Conservation (phyloP, 2,797 vertebrate genomes). For the Sternarchorhynchus goeldii region DNA sequence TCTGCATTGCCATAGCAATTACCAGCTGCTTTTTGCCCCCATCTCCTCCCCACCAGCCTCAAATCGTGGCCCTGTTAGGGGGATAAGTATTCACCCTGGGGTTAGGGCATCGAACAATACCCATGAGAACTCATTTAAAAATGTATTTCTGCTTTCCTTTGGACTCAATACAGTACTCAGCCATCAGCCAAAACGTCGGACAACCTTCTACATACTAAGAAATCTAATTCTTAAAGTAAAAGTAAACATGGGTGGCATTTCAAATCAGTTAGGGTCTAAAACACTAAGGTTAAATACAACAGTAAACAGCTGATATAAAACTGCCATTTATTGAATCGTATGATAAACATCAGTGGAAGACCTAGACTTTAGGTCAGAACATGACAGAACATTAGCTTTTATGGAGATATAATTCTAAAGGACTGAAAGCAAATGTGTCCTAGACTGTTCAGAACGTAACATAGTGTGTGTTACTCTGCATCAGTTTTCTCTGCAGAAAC, state of each 20-base stretch:
- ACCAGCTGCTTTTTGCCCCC: conserved; percentile 36
- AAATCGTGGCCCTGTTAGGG: conserved; percentile 49
- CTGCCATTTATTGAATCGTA: conserved; percentile 13
- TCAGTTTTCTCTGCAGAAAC: too few species aligned
- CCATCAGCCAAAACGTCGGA: conserved; percentile 26
- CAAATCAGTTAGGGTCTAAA: conserved; percentile 17
- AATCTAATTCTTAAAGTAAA: conserved; percentile 48
- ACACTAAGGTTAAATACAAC: conserved; percentile 42
- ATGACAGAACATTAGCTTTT: conserved; percentile 2
- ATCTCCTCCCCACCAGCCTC: conserved; percentile 31
- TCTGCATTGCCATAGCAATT: conserved; percentile 48
- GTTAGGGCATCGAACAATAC: conserved; percentile 54
- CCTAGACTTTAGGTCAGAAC: conserved; percentile 12
- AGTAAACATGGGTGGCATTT: conserved; percentile 45
- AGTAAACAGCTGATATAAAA: conserved; percentile 17
- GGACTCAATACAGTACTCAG: conserved; percentile 27
- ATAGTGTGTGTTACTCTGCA: too few species aligned
- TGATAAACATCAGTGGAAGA: conserved; percentile 24
- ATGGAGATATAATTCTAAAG: not conserved
- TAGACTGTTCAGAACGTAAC: too few species aligned
- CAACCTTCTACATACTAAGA: conserved; percentile 49
- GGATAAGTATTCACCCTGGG: conserved; percentile 56
- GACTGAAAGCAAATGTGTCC: not conserved
- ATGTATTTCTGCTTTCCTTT: conserved; percentile 47
- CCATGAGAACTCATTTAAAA: conserved; percentile 54